Evolutionary conservation across 2,113 vertebrate species (phyloP), one percentile per base, ranked within the genome.

Genomic region (Nanorana parkeri): DNA sequence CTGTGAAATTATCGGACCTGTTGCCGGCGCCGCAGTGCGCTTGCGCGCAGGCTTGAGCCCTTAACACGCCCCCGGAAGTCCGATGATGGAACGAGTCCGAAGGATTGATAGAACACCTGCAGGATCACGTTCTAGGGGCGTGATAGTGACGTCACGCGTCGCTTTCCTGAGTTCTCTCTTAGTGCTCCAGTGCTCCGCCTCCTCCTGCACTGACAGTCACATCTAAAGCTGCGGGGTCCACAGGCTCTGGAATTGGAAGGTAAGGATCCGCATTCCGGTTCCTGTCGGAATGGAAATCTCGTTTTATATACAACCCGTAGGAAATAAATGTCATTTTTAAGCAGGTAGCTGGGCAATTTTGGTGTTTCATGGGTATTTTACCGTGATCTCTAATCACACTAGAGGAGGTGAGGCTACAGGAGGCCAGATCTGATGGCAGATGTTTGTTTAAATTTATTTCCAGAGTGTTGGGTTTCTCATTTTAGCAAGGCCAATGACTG

Each of bases 191-290:
- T 23, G 26, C 21, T 58, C 51, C 52, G 32, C 21, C 79, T n/a
- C 36, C 68, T 54, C 68, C 26, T 73, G 58, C 58, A 13, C 79
- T 81, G 79, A 73, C 79, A 81, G 58, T 72, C 65, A 72, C 21
- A 19, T 55, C 68, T 52, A 17, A 41, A 64, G 79, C 79, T 19
- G 68, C 68, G 23, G 41, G 15, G 51, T 23, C 36, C 24, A 17
- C 78, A 17, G 58, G 21, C 68, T 72, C 41, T 63, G 36, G 26
- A 4, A 56, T n/a, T 32, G 24, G 8, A 36, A 81, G 79, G 79
- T 81, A 73, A 77, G 54, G 36, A 29, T 16, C 4, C 13, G 24
- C 41, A 21, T 7, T 23, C 41, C 10, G 6, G 4, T 41, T 41
- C 6, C 8, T 41, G 8, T 41, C 1, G 5, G 41, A 41, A 41